Percentiles rank a stretch among this genome's conserved stretches.
phyloP scores from a whole-genome alignment of 1,140 invertebrate genomes.

The Neelides sp. region DNA sequence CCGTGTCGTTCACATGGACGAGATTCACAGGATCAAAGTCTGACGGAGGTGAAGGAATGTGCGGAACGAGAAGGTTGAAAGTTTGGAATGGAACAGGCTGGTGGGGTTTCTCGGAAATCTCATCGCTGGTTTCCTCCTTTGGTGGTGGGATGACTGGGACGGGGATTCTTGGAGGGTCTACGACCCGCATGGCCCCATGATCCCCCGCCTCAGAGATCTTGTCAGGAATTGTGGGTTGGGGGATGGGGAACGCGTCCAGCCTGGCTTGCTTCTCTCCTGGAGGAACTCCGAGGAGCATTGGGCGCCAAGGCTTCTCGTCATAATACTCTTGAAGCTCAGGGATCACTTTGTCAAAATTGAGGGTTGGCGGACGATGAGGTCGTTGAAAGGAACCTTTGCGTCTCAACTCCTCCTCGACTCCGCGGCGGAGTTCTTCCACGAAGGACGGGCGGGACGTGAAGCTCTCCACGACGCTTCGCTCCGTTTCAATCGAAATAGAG shows the following conservation, averaged over 20 bases:
- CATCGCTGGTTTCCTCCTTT: neutral
- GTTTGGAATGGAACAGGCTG: constrained; percentile 16
- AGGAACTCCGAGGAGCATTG: constrained; percentile 20
- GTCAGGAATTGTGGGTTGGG: neutral
- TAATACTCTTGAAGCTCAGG: constrained; percentile 27
- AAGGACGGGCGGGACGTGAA: neutral
- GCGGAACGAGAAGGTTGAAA: constrained; percentile 25
- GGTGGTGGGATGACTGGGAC: neutral
- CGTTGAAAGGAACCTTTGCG: constrained; percentile 17
- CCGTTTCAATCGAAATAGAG: neutral
- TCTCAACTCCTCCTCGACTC: neutral
- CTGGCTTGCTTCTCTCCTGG: neutral
- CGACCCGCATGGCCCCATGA: neutral
- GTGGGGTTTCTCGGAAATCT: neutral
- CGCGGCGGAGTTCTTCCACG: neutral
- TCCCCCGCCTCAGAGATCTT: neutral
- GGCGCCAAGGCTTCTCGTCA: constrained; percentile 28
- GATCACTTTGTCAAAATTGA: constrained; percentile 1
- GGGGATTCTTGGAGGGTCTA: neutral
- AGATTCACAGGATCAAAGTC: neutral
- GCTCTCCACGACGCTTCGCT: neutral
- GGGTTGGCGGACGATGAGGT: too few species aligned
- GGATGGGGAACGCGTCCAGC: neutral
- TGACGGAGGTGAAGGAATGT: constrained; percentile 20
- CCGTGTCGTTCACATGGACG: neutral